A percentile compares a stretch with the other conserved stretches of the same genome.
Evolutionary conservation across 2,888 invertebrate species (phyloP).

Genomic region (Mythimna albipuncta): DNA sequence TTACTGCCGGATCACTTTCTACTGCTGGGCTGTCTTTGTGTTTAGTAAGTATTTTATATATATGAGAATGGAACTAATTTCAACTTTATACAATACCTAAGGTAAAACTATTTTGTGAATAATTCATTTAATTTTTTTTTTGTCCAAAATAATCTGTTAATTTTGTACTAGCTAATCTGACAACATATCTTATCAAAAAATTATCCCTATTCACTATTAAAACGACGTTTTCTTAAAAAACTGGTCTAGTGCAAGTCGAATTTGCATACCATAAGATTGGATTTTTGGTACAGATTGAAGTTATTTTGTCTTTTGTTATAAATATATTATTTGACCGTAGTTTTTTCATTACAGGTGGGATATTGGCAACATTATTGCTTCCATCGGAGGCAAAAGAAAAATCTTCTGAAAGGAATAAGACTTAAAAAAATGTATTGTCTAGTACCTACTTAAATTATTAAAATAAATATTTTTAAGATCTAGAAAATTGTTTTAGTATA

Average conservation of each 20-base stretch:
- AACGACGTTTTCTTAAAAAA: too few relatives aligned
- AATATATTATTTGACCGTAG: too few relatives aligned
- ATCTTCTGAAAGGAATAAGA: neutral
- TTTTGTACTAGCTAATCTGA: too few relatives aligned
- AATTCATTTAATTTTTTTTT: neutral
- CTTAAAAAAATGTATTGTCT: neutral
- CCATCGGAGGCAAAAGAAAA: conserved; percentile 28
- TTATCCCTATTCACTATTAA: too few relatives aligned
- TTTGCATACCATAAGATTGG: neutral
- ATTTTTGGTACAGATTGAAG: neutral
- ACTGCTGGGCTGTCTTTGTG: conserved; percentile 64
- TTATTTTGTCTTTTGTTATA: neutral
- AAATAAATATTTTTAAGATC: neutral
- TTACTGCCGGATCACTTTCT: conserved; percentile 66
- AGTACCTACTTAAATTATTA: neutral
- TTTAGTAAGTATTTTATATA: conserved; percentile 54
- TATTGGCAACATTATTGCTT: conserved; percentile 39
- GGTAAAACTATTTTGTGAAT: too few relatives aligned
- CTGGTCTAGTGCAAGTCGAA: too few relatives aligned
- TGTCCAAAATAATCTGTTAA: too few relatives aligned
- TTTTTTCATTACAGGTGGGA: conserved; percentile 45
- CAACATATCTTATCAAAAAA: too few relatives aligned
- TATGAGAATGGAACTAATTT: neutral
- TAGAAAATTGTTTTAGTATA: neutral
- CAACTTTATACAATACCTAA: too few relatives aligned